These are phyloP conservation scores for Erpornis zantholeuca DNA, from an alignment of 2,113 vertebrate genomes.

Conservation along the genomic window DNA sequence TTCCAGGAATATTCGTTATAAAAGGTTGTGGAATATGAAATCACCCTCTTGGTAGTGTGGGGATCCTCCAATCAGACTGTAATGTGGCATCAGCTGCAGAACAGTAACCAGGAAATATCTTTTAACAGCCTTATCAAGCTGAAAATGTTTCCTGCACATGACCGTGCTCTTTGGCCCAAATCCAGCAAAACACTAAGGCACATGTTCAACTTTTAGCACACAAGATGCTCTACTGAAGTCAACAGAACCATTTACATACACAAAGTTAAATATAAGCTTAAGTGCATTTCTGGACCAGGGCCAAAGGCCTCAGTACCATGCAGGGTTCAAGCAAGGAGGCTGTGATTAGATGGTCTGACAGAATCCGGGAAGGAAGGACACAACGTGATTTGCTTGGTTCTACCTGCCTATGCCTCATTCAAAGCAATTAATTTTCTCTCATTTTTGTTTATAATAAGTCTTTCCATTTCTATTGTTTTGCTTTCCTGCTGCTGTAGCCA, in stretches of 20 bases:
- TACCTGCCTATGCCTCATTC: constrained; percentile 38
- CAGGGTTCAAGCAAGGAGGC: constrained; percentile 24
- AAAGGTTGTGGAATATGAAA: background rate
- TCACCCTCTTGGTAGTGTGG: background rate
- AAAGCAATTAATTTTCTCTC: constrained; percentile 32
- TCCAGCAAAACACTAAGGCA: constrained; percentile 46
- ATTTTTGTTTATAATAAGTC: constrained; percentile 24
- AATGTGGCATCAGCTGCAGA: constrained; percentile 41
- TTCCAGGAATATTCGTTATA: background rate
- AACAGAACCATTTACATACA: constrained; percentile 43
- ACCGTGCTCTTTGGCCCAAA: background rate
- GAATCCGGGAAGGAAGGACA: background rate
- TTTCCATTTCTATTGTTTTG: constrained; percentile 7
- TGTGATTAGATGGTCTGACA: constrained; percentile 28
- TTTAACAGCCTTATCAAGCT: constrained; percentile 43
- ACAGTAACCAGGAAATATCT: constrained; percentile 27
- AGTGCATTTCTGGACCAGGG: constrained; percentile 48
- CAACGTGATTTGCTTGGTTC: background rate
- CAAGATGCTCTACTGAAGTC: constrained; percentile 36
- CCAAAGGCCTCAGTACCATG: constrained; percentile 25
- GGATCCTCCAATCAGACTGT: background rate
- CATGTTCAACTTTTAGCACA: constrained; percentile 36
- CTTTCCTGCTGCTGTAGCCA: constrained; percentile 12
- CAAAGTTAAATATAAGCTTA: constrained; percentile 56
- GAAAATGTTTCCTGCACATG: constrained; percentile 42